Evolutionary conservation across 2,797 vertebrate species (phyloP), one percentile per base, ranked within the genome.

Genomic region (Sebastes baramenuke): DNA sequence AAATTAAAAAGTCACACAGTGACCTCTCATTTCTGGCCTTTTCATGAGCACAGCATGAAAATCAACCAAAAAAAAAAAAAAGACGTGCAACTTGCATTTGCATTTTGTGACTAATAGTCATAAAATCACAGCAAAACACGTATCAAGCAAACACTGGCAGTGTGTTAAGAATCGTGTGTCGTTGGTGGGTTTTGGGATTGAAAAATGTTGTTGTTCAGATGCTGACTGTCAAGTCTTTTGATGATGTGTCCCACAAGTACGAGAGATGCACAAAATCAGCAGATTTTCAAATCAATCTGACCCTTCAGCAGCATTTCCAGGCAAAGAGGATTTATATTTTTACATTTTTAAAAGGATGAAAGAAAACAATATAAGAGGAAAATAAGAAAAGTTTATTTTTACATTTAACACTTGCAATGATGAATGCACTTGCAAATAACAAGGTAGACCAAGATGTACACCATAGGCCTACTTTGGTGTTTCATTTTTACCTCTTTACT

Each of bases 221-320:
- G 62, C 65, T 56, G 62, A 52, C 79, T 82, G 79, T 67, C 79
- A 72, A 29, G n/a, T 60, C 24, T 76, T 52, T 61, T n/a, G 72
- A 69, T 71, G 67, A 62, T 30, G 14, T 61, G 60, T 70, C 78
- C 72, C 68, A 60, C 11, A 24, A 69, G 75, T 8, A 36, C 20
- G 1, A 6, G 16, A 38, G 62, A 82, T 55, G 22, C 32, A 49
- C 66, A 46, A 5, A 4, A 73, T 86, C 81, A 86, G 83, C 79
- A 86, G 14, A 69, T 65, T 49, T 52, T 59, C 58, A 84, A 14
- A 62, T 66, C 66, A 71, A 7, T 66, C 30, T n/a, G 18, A 38
- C 20, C 9, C 46, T 6, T 55, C 71, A 42, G 27, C 69, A 72
- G 56, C 32, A 42, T 58, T 36, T 76, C 3, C 36, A 38, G 36